These are phyloP conservation scores for Chaenogobius annularis DNA, from an alignment of 2,113 vertebrate species.

Conservation along the genomic window DNA sequence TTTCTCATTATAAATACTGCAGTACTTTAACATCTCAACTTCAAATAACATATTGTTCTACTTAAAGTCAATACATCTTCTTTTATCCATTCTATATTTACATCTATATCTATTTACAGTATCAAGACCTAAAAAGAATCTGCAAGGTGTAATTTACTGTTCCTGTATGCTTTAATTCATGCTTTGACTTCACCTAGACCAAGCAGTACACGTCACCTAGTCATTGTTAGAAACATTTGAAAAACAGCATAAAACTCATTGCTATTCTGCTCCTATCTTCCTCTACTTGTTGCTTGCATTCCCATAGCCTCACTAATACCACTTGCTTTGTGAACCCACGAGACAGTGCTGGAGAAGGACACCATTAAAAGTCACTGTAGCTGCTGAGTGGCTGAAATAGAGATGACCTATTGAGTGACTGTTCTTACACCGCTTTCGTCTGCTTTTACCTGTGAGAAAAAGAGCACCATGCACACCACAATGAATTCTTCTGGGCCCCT, in stretches of 20 bases:
- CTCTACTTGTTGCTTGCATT: background rate
- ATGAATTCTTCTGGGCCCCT: constrained; percentile 46
- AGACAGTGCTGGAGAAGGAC: background rate
- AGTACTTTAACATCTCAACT: too few species aligned
- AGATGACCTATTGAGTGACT: constrained; percentile 4
- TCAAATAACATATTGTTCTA: too few species aligned
- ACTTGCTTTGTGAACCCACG: background rate
- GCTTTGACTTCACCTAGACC: background rate
- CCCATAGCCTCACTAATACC: background rate
- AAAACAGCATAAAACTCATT: background rate
- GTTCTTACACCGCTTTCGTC: constrained; percentile 13
- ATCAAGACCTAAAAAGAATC: too few species aligned
- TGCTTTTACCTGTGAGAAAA: constrained; percentile 39
- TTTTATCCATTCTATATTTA: too few species aligned
- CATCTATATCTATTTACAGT: too few species aligned
- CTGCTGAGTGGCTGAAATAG: constrained; percentile 17
- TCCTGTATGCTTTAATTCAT: background rate
- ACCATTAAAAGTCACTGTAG: constrained; percentile 5
- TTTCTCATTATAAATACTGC: too few species aligned
- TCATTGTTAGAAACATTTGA: background rate
- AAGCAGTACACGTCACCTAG: too few species aligned
- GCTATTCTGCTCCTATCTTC: background rate
- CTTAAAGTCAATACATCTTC: too few species aligned
- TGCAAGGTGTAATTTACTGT: too few species aligned
- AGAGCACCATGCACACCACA: constrained; percentile 20